Conservation (phyloP, 92 coral and sea anemone species). For the Plumapathes pennacea region DNA sequence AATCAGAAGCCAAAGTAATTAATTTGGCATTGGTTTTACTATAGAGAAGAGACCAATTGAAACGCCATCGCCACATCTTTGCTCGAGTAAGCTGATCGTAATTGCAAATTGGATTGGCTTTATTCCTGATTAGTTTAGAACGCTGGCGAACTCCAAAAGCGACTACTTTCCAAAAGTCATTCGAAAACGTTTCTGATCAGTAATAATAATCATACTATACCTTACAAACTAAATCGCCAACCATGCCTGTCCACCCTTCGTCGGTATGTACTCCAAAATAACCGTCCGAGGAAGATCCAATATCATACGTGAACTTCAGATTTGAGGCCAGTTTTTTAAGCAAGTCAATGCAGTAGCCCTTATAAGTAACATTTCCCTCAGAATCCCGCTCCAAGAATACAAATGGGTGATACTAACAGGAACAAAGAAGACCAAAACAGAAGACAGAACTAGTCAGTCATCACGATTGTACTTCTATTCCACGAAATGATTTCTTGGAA, state of each 20-base stretch:
- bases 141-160: too few species aligned
- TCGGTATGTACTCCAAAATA: constrained; percentile 56
- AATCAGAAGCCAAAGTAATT: too few species aligned
- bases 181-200: too few species aligned
- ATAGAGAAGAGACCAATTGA: too few species aligned
- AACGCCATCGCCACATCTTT: too few species aligned
- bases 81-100: too few species aligned
- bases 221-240: constrained; percentile 50
- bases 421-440: background rate
- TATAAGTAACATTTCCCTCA: constrained; percentile 31
- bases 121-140: too few species aligned
- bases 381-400: constrained; percentile 13
- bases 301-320: constrained; percentile 52
- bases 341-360: constrained; percentile 72
- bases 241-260: constrained; percentile 80
- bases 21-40: too few species aligned
- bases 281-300: constrained; percentile 47
- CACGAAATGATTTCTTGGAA: too few species aligned
- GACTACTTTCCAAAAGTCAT: too few species aligned
- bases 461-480: background rate
- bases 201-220: too few species aligned
- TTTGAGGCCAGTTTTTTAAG: constrained; percentile 45
- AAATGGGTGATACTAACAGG: constrained; percentile 36
- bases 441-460: background rate
- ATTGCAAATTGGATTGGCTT: too few species aligned